Evolutionary conservation across 2,113 vertebrate genomes (phyloP).

Genomic region (Donacobius atricapilla): DNA sequence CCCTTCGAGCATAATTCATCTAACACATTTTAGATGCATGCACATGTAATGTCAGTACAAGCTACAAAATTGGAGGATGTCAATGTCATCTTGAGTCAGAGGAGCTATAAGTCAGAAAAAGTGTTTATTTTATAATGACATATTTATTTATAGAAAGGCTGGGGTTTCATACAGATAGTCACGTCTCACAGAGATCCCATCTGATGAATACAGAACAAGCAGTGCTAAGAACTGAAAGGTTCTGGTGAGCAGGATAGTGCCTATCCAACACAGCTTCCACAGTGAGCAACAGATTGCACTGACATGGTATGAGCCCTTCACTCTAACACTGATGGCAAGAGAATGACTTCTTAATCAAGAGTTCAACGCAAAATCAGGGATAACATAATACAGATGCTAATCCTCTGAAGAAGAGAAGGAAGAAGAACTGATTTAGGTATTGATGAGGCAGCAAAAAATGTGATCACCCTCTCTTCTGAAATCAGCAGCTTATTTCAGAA

Average conservation of each 20-base stretch:
- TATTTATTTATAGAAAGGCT: not conserved
- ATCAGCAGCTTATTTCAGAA: not conserved
- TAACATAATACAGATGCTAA: not conserved
- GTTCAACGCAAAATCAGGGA: not conserved
- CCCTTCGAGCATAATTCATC: not conserved
- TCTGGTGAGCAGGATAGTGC: not conserved
- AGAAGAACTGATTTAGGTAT: not conserved
- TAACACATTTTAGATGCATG: not conserved
- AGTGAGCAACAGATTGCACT: not conserved
- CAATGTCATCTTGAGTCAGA: not conserved
- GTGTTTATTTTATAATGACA: not conserved
- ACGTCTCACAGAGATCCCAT: not conserved
- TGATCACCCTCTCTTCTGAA: not conserved
- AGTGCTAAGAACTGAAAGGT: not conserved
- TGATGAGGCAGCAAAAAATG: not conserved
- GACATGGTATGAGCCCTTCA: not conserved
- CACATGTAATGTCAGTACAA: not conserved
- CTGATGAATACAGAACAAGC: not conserved
- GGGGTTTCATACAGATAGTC: not conserved
- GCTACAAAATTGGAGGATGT: not conserved
- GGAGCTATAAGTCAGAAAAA: not conserved
- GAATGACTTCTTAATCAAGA: not conserved
- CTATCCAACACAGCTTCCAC: not conserved
- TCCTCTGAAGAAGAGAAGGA: not conserved
- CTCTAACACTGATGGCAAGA: not conserved